Base-by-base conservation (phyloP, 2,113 vertebrate genomes). In the Muntiacus muntjak region DNA sequence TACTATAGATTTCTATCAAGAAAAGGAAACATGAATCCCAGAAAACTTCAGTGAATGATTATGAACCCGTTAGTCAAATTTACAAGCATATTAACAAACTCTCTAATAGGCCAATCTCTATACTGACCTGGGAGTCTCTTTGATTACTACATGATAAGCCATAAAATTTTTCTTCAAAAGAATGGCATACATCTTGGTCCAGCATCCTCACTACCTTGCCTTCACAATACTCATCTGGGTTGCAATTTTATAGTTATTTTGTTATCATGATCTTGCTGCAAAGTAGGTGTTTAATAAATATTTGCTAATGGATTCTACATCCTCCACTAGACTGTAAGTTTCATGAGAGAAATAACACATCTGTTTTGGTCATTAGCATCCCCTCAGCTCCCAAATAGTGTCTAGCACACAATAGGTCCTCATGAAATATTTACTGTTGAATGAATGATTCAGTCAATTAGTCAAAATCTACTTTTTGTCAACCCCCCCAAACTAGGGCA, bases 401-500 rank as follows among this genome's bases (percentile, higher is more conserved):
- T 43, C 62, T 36, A 62, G 13, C 87, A 89, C 78, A 79, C 43
- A 95, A 78, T 21, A 89, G 52, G n/a, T 50, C 50, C 36, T 71
- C 25, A 45, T 40, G 76, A 95, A 67, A 95, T 50, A 78, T n/a
- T 90, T 87, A 55, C 14, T 50, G 28, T 64, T 33, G 62, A 71
- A 40, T 17, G 26, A 52, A 76, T 64, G 16, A 91, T 16, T 47
- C 64, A 19, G 28, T 54, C 71, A n/a, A 86, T 58, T 33, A 81
- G 47, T 58, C 85, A 57, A 74, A 93, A 94, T 83, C 83, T 76
- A 30, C 76, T 54, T 94, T 90, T 47, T 50, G 50, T 88, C 33
- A 97, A 85, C 9, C 28, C 58, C 54, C 26, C 10, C 58, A 95
- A 97, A 97, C 52, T 94, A 93, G 64, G 62, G 93, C 94, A 95